Base-by-base conservation (phyloP, 2,888 invertebrate species). In the Coenonympha glycerion region DNA sequence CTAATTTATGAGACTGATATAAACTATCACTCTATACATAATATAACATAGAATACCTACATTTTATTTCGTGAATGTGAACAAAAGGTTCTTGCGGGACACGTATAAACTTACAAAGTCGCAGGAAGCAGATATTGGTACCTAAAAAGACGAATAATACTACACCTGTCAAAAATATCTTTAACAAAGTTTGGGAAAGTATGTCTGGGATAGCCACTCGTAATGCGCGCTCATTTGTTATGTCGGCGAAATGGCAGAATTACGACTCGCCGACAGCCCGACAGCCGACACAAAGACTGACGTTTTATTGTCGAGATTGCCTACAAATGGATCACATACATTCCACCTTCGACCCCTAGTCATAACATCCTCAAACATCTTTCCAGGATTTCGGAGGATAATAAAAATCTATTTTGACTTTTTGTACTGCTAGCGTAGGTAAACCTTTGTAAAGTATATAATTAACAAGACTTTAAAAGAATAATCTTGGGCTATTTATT, bases 191-290 rank as follows among this genome's bases (percentile, higher is more conserved):
- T 62, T 56, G 50, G 52, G 49, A 53, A 56, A 61, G 63, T 73
- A 71, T 72, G 66, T 64, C 69, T 64, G 61, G 63, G 63, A 59
- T 58, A 69, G 63, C 65, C 70, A 66, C 67, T 67, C 68, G 72
- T 79, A 81, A 83, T 80, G 77, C 61, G 61, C 58, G 62, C 73
- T 75, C 84, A 84, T 87, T 85, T 85, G 80, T 84, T 81, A 84
- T 71, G 69, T 78, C 73, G 62, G 76, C 73, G 73, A 75, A 79
- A 82, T 77, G 71, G 70, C 69, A 75, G 68, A 71, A 68, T 73
- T 75, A 74, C 73, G 63, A 60, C 60, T 66, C 66, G 72, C 60
- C 70, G 76, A 76, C 75, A 72, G 72, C 71, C 60, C 70, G 76
- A 76, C 75, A 73, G 72, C 71, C 68, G 61, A 71, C 76, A 79